Percentiles rank a stretch among this genome's conserved stretches.
phyloP scores from a whole-genome alignment of 2,888 invertebrate genomes.

The Branchipolynoe longqiensis region DNA sequence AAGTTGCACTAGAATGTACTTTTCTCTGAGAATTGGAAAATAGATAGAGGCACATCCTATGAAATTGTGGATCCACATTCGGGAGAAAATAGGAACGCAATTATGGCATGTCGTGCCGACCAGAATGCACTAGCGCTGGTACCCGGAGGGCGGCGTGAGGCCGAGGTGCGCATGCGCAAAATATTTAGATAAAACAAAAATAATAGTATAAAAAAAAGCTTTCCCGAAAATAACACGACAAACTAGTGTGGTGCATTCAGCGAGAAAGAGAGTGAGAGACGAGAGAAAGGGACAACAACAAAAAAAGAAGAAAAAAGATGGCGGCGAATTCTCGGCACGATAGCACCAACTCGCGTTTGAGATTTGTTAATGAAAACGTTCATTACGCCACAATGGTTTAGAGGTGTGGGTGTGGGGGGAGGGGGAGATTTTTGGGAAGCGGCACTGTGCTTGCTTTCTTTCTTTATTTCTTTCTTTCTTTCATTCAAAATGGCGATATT shows the following conservation, averaged over 20 bases:
- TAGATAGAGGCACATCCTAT: no score
- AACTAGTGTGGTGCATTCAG: not conserved
- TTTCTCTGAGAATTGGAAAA: not conserved
- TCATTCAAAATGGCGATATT: conserved; percentile 15
- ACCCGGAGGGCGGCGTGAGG: not conserved
- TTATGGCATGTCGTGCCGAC: conserved; percentile 30
- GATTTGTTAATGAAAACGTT: conserved; percentile 55
- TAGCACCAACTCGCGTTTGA: not conserved
- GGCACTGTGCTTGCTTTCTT: not conserved
- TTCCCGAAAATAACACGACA: conserved; percentile 32
- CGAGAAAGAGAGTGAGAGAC: no score
- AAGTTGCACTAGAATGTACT: not conserved
- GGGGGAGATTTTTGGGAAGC: not conserved
- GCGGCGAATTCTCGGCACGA: no score
- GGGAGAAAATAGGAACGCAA: conserved; percentile 27
- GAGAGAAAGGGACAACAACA: no score
- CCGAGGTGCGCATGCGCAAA: no score
- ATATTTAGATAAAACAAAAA: no score
- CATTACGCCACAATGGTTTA: conserved; percentile 35
- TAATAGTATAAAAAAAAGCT: no score
- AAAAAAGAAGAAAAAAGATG: no score
- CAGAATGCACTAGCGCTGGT: no score
- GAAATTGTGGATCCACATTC: not conserved
- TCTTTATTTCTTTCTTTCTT: no score
- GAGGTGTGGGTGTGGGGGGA: not conserved